phyloP scores from a whole-genome alignment of 2,113 vertebrate species.

The Amphilophus citrinellus region DNA sequence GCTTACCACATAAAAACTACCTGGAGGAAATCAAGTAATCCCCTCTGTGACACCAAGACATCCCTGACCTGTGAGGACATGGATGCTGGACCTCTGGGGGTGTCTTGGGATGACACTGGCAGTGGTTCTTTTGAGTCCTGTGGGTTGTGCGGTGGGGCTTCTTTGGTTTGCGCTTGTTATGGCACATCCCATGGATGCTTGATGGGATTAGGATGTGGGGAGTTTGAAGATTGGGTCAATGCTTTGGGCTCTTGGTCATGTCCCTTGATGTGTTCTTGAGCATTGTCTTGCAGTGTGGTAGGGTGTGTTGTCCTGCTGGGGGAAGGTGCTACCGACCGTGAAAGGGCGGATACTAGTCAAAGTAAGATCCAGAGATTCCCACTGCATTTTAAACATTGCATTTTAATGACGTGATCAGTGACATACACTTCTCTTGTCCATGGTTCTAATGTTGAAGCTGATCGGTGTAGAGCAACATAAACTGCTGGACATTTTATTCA shows the following conservation, averaged over 20 bases:
- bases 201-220: background rate
- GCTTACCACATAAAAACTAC: background rate
- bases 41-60: background rate
- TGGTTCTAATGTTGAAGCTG: background rate
- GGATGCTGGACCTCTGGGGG: background rate
- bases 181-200: conserved; percentile 3
- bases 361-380: background rate
- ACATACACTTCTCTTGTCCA: background rate
- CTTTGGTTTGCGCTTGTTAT: background rate
- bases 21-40: accelerated
- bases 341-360: background rate
- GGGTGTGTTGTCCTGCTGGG: background rate
- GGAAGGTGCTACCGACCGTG: accelerated
- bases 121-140: background rate
- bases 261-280: background rate
- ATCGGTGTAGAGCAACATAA: background rate
- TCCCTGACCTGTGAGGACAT: background rate
- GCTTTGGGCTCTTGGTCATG: background rate
- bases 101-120: background rate
- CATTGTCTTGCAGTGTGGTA: background rate
- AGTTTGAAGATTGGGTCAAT: background rate
- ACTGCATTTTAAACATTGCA: background rate
- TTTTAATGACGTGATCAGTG: background rate
- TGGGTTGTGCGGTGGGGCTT: background rate
- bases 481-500: background rate